These are phyloP conservation scores for Pararge aegeria DNA, from an alignment of 1,140 invertebrate genomes.

Conservation along the genomic window DNA sequence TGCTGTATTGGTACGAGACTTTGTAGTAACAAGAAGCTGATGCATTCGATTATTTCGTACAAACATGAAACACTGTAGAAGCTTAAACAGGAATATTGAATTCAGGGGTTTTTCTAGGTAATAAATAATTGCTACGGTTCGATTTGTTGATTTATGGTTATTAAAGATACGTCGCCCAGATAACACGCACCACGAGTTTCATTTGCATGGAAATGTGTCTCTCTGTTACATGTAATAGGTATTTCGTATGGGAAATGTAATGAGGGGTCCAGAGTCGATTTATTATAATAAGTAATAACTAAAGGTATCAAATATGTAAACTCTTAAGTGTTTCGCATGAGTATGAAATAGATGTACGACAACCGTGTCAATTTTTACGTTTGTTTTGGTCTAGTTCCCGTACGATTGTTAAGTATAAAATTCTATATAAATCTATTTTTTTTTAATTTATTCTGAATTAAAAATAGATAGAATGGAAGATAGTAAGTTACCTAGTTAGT, in stretches of 20 bases:
- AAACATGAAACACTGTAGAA: slow-evolving; percentile 13
- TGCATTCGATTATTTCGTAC: neutral
- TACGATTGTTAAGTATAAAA: too few species aligned
- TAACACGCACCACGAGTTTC: slow-evolving; percentile 55
- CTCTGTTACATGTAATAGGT: slow-evolving; percentile 27
- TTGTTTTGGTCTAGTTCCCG: too few species aligned
- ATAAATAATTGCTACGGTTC: slow-evolving; percentile 58
- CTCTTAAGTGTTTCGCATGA: too few species aligned
- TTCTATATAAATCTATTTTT: too few species aligned
- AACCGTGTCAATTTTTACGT: too few species aligned
- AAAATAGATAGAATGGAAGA: too few species aligned
- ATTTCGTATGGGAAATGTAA: slow-evolving; percentile 1
- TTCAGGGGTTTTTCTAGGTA: slow-evolving; percentile 47
- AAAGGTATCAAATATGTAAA: too few species aligned
- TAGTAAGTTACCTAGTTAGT: too few species aligned
- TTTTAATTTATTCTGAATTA: too few species aligned
- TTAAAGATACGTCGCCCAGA: slow-evolving; percentile 65
- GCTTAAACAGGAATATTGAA: slow-evolving; percentile 33
- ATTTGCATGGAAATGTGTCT: slow-evolving; percentile 65
- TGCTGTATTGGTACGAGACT: too few species aligned
- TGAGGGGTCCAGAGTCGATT: neutral
- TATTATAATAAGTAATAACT: neutral
- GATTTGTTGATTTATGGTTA: slow-evolving; percentile 72
- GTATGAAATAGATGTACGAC: too few species aligned
- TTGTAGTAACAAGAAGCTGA: too few species aligned